Conservation (phyloP, 2,797 vertebrate genomes). For the Cetoscarus ocellatus region DNA sequence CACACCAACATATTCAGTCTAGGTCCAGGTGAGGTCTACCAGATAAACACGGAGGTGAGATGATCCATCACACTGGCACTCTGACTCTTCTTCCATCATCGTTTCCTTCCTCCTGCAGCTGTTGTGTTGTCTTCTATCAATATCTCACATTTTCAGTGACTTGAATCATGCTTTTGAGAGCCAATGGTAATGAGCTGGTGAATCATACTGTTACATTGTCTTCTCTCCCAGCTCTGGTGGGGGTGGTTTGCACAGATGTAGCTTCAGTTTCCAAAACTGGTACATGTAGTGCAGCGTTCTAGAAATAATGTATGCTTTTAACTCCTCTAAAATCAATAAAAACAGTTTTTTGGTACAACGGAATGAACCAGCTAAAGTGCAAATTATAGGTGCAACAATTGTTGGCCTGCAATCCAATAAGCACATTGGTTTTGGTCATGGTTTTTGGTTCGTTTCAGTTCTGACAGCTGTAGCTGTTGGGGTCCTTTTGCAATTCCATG, state of each 20-base stretch:
- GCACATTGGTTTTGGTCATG: too few species aligned
- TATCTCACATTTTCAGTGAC: constrained; percentile 18
- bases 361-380: too few species aligned
- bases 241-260: constrained; percentile 13
- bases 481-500: too few species aligned
- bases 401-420: too few species aligned
- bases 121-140: constrained; percentile 8
- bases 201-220: constrained; percentile 28
- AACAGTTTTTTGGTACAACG: too few species aligned
- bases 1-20: neutral
- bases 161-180: constrained; percentile 19
- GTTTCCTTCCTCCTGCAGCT: constrained; percentile 8
- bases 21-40: neutral
- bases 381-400: too few species aligned
- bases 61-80: constrained; percentile 7
- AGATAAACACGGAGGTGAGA: constrained; percentile 20
- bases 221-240: neutral
- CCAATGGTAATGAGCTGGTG: constrained; percentile 20
- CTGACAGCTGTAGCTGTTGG: too few species aligned
- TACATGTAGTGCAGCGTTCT: constrained; percentile 12
- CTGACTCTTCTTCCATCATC: neutral
- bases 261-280: constrained; percentile 11
- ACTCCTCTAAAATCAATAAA: too few species aligned
- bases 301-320: neutral
- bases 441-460: too few species aligned